Evolutionary conservation across 2,888 invertebrate species (phyloP), one percentile per base, ranked within the genome.

Genomic region (Harmothoe impar): DNA sequence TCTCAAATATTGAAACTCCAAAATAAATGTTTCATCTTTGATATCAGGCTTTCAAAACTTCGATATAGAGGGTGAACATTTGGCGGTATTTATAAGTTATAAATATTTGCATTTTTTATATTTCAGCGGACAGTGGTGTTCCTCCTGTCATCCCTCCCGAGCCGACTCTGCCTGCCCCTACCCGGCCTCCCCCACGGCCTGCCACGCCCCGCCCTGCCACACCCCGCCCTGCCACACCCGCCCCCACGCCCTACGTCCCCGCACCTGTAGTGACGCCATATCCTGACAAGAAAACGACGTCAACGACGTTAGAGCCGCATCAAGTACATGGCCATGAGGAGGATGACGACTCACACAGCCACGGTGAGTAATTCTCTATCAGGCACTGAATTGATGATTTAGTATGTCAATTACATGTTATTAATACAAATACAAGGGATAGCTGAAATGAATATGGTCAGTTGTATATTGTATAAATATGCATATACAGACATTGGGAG

Each of bases 301-400:
- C 62, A n/a, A 77, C 31, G 77, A 29, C 77, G 29, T 31, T 31
- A n/a, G 77, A 25, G 25, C 81, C 81, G 15, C 81, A 81, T 23
- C 23, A 33, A 81, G 35, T 3, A 43, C 35, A 81, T 35, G 81
- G 35, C 0, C 72, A 72, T 12, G 72, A 72, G 7, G 35, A 81
- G 3, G 43, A 81, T 25, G 43, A 33, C 43, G 81, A 81, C 81
- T 0, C 0, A 7, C 81, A 81, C 81, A 81, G 43, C 81, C 81
- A 81, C 43, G 43, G 81, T 81, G n/a, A 33, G n/a, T 43, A 33
- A 77, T 33, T 72, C 81, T 35, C 31, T 33, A 31, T n/a, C n/a
- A n/a, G n/a, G n/a, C n/a, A n/a, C n/a, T n/a, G n/a, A n/a, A n/a
- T n/a, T n/a, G n/a, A n/a, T n/a, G n/a, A n/a, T n/a, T n/a, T n/a